Evolutionary conservation across 2,888 invertebrate genomes (phyloP), one percentile per base, ranked within the genome.

Genomic region (Oxytorus armatus): DNA sequence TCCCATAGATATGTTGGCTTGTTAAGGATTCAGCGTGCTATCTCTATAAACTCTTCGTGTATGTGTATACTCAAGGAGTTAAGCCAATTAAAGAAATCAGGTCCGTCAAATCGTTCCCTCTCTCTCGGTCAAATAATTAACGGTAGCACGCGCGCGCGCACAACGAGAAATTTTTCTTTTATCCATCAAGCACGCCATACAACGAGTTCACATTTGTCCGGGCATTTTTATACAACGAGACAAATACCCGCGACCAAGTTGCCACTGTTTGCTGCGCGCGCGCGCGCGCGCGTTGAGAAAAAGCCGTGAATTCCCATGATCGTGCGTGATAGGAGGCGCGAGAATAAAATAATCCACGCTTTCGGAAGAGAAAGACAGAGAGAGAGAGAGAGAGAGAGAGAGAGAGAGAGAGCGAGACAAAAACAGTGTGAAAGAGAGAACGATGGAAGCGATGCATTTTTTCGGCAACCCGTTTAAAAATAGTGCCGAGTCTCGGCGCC

Each of bases 381-480:
- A 21, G 36, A 51, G 44, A 74, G 77, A 68, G 55, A 51, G 49
- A 25, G 47, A 51, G 55, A 21, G 77, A n/a, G 16, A 16, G 65
- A 16, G 33, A 29, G 18, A 39, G 76, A n/a, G 63, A 21, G 11
- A n/a, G 18, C 23, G 65, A 11, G 65, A 53, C 4, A 42, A n/a
- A 14, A 44, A 8, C 4, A 36, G 8, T 5, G 16, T 4, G 16
- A 44, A 57, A 66, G 72, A 77, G 42, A 23, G 68, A 66, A 74
- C 75, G 77, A 68, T 79, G 82, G 88, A 87, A 88, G 85, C 87
- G 86, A 85, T 90, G 91, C 90, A 90, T 90, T 91, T 91, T 91
- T 91, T 78, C 73, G 73, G 73, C 89, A 85, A 65, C 59, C 77
- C 82, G 89, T 89, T 90, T 89, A 91, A 90, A 91, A 91, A 91